Conservation (phyloP, 2,888 invertebrate species). For the Erebia ligea region DNA sequence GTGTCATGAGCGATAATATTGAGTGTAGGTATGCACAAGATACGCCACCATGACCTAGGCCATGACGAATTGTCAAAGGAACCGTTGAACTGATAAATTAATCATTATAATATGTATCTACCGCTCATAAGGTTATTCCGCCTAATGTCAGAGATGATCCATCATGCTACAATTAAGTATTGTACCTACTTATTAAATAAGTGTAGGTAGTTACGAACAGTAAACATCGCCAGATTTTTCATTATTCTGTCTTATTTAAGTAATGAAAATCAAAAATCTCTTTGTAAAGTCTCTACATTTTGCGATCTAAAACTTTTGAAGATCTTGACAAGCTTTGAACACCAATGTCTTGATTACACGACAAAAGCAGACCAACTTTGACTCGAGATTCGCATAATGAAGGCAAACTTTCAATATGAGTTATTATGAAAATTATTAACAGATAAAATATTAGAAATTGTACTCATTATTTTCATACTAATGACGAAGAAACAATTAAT, state of each 20-base stretch:
- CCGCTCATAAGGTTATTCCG: too few relatives aligned
- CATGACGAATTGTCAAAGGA: too few relatives aligned
- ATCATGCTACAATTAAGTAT: too few relatives aligned
- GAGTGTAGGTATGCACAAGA: too few relatives aligned
- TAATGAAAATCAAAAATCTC: slow-evolving; percentile 11
- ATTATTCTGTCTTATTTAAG: neutral
- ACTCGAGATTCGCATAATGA: slow-evolving; percentile 27
- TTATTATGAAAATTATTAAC: slow-evolving; percentile 27
- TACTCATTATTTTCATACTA: too few relatives aligned
- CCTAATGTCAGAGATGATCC: too few relatives aligned
- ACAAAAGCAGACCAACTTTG: slow-evolving; percentile 25
- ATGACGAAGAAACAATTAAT: too few relatives aligned
- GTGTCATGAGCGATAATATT: too few relatives aligned
- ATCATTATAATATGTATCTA: too few relatives aligned
- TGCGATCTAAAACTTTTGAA: slow-evolving; percentile 1
- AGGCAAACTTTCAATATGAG: slow-evolving; percentile 30
- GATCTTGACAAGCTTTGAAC: slow-evolving; percentile 24
- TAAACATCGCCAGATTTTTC: neutral
- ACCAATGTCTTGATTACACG: slow-evolving; percentile 32
- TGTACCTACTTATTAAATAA: too few relatives aligned
- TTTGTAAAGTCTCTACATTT: slow-evolving; percentile 3
- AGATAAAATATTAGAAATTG: neutral
- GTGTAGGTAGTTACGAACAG: neutral
- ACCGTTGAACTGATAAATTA: too few relatives aligned
- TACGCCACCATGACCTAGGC: too few relatives aligned